Conservation (phyloP, 2,888 invertebrate species). For the Cephus sareptanus region DNA sequence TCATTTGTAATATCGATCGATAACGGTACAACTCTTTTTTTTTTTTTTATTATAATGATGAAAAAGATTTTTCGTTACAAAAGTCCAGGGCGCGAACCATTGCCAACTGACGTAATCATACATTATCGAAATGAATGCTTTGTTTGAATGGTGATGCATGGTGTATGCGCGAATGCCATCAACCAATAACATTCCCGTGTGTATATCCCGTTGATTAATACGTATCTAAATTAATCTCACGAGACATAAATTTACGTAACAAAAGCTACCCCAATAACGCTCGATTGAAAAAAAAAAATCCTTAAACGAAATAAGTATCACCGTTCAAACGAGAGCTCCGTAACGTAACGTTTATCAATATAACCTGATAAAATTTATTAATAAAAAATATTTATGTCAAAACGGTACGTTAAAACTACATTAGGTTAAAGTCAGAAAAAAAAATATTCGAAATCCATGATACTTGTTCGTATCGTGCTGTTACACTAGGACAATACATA, state of each 20-base stretch:
- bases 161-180: slow-evolving; percentile 34
- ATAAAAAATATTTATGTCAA: no score
- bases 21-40: neutral
- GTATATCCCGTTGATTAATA: slow-evolving; percentile 10
- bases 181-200: slow-evolving; percentile 17
- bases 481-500: neutral
- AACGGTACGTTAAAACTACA: no score
- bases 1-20: slow-evolving; percentile 4
- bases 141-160: slow-evolving; percentile 55
- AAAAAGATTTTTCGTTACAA: neutral
- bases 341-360: slow-evolving; percentile 28
- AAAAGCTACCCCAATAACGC: slow-evolving; percentile 14
- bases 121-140: slow-evolving; percentile 28
- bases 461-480: no score
- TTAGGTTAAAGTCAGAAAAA: no score
- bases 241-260: slow-evolving; percentile 4
- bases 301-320: slow-evolving; percentile 29
- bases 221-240: neutral
- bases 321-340: slow-evolving; percentile 38
- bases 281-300: slow-evolving; percentile 11
- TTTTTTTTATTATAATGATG: slow-evolving; percentile 6
- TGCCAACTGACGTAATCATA: neutral
- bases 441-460: no score
- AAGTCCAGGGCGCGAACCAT: neutral
- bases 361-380: no score